Percentiles rank a stretch among this genome's conserved stretches.
These are phyloP conservation scores for Zosterops hypoxanthus DNA, from an alignment of 2,113 vertebrate species.

Conservation along the genomic window DNA sequence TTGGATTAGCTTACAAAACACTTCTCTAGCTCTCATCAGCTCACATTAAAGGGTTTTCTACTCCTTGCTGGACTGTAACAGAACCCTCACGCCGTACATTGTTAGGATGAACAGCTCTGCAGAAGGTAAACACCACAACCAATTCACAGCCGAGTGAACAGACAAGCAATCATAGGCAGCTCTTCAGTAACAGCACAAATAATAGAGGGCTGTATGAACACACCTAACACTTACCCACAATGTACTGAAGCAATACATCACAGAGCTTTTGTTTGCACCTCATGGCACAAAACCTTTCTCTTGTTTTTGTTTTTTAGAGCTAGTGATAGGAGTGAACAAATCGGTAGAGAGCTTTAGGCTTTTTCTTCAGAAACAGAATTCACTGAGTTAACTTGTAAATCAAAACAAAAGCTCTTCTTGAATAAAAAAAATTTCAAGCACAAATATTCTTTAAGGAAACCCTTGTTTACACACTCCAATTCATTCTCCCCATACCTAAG, in stretches of 20 bases:
- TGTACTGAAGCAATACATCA: not conserved
- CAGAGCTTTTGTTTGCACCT: not conserved
- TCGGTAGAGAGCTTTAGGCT: not conserved
- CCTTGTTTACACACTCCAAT: not conserved
- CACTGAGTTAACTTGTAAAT: not conserved
- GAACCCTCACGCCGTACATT: accelerated
- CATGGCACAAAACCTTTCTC: not conserved
- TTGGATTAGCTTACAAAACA: not conserved
- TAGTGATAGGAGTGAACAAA: not conserved
- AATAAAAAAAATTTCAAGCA: not conserved
- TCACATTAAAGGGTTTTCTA: not conserved
- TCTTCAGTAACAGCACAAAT: not conserved
- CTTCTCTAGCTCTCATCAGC: not conserved
- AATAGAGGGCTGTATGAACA: not conserved
- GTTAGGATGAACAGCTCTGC: not conserved
- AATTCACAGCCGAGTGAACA: not conserved
- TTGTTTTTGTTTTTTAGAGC: not conserved
- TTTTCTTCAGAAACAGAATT: not conserved
- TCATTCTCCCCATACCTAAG: not conserved
- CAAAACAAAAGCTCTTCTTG: not conserved
- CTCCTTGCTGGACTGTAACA: not conserved
- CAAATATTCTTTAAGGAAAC: not conserved
- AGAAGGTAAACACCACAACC: not conserved
- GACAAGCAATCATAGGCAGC: not conserved
- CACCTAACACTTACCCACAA: not conserved